These are phyloP conservation scores for Zaprionus lineosus DNA, from an alignment of 2,888 invertebrate species.

Conservation along the genomic window DNA sequence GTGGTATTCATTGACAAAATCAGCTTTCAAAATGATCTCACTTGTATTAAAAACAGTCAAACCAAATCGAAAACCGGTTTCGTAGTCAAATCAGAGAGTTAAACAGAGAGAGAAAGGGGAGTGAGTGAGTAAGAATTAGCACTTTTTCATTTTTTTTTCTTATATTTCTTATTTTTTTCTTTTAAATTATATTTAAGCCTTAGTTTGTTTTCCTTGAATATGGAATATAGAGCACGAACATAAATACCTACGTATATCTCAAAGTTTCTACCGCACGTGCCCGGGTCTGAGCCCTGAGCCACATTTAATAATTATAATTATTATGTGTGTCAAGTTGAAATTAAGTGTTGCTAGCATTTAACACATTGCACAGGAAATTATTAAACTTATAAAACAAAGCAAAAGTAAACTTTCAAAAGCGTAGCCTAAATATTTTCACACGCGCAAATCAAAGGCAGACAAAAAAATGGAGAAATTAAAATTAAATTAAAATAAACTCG, in stretches of 20 bases:
- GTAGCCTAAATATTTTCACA: conserved; percentile 73
- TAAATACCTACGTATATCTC: conserved; percentile 22
- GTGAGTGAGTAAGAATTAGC: conserved; percentile 13
- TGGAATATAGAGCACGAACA: conserved; percentile 1
- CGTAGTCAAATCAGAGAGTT: conserved; percentile 80
- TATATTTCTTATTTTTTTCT: too few relatives aligned
- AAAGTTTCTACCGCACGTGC: conserved; percentile 53
- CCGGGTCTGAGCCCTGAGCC: conserved; percentile 40
- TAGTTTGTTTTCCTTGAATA: conserved; percentile 52
- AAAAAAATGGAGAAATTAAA: conserved; percentile 18
- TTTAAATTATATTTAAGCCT: too few relatives aligned
- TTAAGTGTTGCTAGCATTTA: conserved; percentile 59
- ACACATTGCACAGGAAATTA: conserved; percentile 50
- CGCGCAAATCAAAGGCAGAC: conserved; percentile 49
- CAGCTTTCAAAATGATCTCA: conserved; percentile 84
- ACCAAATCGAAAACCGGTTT: conserved; percentile 84
- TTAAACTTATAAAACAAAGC: conserved; percentile 12
- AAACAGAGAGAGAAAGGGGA: conserved; percentile 23
- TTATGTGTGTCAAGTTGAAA: conserved; percentile 69
- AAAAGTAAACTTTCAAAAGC: conserved; percentile 40
- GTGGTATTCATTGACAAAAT: conserved; percentile 83
- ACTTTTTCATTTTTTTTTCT: conserved; percentile 38
- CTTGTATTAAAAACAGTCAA: conserved; percentile 83
- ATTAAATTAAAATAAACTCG: conserved; percentile 21
- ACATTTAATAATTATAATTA: conserved; percentile 72